A percentile compares a stretch with the other conserved stretches of the same genome.
phyloP scores from a whole-genome alignment of 2,888 invertebrate species.

The Heteromyza rotundicornis region DNA sequence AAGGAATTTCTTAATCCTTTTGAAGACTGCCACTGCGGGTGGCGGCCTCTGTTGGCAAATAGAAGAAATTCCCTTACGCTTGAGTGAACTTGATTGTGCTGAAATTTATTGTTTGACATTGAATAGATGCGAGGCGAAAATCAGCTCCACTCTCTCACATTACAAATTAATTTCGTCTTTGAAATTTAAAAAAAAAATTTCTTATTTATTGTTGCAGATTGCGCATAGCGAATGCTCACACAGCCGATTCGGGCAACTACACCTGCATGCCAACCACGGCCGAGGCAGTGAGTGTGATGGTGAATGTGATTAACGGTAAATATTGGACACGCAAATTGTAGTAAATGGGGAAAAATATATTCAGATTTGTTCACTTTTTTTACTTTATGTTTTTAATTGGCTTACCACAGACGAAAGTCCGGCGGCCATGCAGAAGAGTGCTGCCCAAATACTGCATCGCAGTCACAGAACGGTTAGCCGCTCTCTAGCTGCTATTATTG shows the following conservation, averaged over 20 bases:
- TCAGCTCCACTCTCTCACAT: slow-evolving; percentile 10
- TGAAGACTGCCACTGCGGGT: too few species aligned
- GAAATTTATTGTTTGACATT: not conserved
- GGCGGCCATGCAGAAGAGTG: slow-evolving; percentile 58
- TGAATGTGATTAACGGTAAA: slow-evolving; percentile 88
- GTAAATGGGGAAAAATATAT: too few species aligned
- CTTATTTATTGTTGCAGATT: too few species aligned
- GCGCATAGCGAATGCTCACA: slow-evolving; percentile 76
- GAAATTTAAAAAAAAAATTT: too few species aligned
- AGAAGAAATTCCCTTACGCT: too few species aligned
- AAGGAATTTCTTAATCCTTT: too few species aligned
- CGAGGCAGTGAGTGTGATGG: slow-evolving; percentile 81
- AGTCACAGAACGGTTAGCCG: too few species aligned
- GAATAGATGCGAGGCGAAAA: too few species aligned
- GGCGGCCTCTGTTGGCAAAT: too few species aligned
- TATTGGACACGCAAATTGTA: too few species aligned
- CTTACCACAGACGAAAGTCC: slow-evolving; percentile 52
- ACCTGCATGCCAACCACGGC: slow-evolving; percentile 88
- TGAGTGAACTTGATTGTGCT: not conserved
- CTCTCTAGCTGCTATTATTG: slow-evolving; percentile 8
- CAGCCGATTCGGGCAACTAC: slow-evolving; percentile 85
- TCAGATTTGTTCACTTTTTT: not conserved
- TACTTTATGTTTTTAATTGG: slow-evolving; percentile 9
- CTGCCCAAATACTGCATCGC: slow-evolving; percentile 24
- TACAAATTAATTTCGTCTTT: slow-evolving; percentile 17